Percentiles rank a stretch among this genome's conserved stretches.
These are phyloP conservation scores for Agonopterix alstromeriana DNA, from an alignment of 2,888 invertebrate species.

Conservation along the genomic window DNA sequence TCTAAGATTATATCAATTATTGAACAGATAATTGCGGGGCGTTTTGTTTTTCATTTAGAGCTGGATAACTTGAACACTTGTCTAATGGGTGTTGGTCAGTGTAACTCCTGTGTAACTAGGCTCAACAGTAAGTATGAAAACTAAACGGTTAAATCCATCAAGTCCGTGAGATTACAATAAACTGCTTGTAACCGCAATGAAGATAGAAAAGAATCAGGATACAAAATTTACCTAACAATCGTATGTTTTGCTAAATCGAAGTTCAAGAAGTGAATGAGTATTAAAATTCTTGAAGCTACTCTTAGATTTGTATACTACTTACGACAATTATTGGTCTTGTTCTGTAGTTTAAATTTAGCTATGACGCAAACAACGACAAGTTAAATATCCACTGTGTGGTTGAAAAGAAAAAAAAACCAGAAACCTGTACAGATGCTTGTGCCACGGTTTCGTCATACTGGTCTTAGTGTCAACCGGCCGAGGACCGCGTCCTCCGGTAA, in stretches of 20 bases:
- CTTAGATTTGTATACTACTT: no score
- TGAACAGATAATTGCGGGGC: slow-evolving; percentile 9
- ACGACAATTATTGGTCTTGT: no score
- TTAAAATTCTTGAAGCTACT: no score
- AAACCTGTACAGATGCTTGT: slow-evolving; percentile 33
- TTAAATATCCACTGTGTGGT: slow-evolving; percentile 20
- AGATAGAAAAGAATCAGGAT: no score
- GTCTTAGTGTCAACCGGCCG: slow-evolving; percentile 22
- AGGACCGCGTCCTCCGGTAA: slow-evolving; percentile 23
- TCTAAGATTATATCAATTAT: slow-evolving; percentile 15
- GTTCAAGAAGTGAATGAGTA: no score
- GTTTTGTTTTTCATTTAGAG: slow-evolving; percentile 11
- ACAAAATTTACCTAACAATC: no score
- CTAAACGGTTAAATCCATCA: no score
- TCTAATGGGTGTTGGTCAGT: neutral
- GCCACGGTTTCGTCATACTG: slow-evolving; percentile 34
- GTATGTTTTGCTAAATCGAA: no score
- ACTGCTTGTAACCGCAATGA: no score
- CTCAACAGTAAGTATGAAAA: no score
- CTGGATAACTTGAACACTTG: neutral
- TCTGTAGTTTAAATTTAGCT: slow-evolving; percentile 21
- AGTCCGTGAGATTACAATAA: no score
- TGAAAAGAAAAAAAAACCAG: slow-evolving; percentile 21
- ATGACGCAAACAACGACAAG: slow-evolving; percentile 31
- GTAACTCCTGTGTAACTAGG: no score